Evolutionary conservation across 2,888 invertebrate species (phyloP), one percentile per base, ranked within the genome.

Genomic region (Gandaritis pyraliata): DNA sequence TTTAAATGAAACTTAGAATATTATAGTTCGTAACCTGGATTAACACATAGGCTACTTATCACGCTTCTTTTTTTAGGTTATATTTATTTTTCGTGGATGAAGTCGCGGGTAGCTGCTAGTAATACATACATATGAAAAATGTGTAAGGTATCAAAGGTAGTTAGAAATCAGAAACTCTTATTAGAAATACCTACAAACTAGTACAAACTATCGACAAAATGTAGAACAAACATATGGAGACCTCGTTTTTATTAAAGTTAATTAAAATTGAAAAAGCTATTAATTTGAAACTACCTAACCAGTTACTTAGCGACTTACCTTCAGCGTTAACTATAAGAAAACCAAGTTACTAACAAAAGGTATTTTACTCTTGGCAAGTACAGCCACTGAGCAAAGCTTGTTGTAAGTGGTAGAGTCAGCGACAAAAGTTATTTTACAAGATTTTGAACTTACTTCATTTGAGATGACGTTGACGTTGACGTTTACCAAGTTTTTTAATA

Each of bases 311-410:
- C 50, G 64, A 65, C 51, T 58, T 61, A 45, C 60, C 65, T 60
- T 62, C 23, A 55, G 43, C 56, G 48, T 53, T 62, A 61, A 57
- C 53, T 64, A 54, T 38, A 61, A 57, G 65, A 64, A 67, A 71
- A 72, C 69, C 71, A 70, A 75, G 73, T 73, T 78, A 63, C 36
- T 50, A 68, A 69, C 73, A 75, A 74, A 23, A 77, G 69, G 68
- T 69, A 67, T 70, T 69, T 71, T 67, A 64, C 62, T 69, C 65
- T 70, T 70, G 64, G 66, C 68, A 65, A 75, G 68, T 50, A 45
- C 39, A 52, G 57, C 47, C 51, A 54, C 55, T 61, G 49, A 49
- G 57, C 47, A 59, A 45, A 66, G 50, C 57, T 55, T 53, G 45
- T 57, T 57, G 15, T 50, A 49, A 54, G 15, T 39, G 57, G 54